Percentiles rank a stretch among this genome's conserved stretches.
Conservation (phyloP, 2,888 invertebrate species). For the Gandaritis pyraliata region DNA sequence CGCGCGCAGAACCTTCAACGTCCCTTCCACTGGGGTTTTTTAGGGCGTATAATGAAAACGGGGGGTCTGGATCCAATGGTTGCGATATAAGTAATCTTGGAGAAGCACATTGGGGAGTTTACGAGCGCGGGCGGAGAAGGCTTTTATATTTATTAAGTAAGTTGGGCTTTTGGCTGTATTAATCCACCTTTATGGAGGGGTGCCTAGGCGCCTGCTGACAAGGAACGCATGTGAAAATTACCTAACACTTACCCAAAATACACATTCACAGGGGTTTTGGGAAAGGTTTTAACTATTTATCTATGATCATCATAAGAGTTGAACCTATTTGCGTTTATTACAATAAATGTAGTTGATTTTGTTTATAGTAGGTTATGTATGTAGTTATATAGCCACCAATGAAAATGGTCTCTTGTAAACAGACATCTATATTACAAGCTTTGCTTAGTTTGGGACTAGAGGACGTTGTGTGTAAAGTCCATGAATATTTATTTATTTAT, state of each 20-base stretch:
- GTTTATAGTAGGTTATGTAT: background rate
- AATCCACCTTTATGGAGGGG: constrained; percentile 83
- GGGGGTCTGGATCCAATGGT: constrained; percentile 62
- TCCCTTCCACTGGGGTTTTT: constrained; percentile 48
- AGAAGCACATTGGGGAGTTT: constrained; percentile 80
- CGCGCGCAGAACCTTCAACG: constrained; percentile 53
- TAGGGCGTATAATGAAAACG: constrained; percentile 66
- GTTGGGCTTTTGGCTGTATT: constrained; percentile 83
- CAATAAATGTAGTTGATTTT: no score
- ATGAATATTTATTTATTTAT: constrained; percentile 1
- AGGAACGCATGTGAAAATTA: constrained; percentile 42
- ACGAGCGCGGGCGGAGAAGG: constrained; percentile 79
- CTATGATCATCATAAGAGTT: no score
- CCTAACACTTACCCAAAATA: constrained; percentile 21
- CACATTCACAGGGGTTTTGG: constrained; percentile 8
- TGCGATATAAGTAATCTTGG: constrained; percentile 80
- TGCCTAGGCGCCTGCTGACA: constrained; percentile 67
- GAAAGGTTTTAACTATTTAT: background rate
- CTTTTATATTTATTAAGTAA: constrained; percentile 86
- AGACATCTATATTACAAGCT: no score
- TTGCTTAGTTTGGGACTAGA: no score
- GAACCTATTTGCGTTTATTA: no score
- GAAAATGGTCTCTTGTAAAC: no score
- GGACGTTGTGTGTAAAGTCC: no score
- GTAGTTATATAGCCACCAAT: background rate